A percentile compares a stretch with the other conserved stretches of the same genome.
phyloP scores from a whole-genome alignment of 1,140 invertebrate species.

The Caenorhabditis brenneri region DNA sequence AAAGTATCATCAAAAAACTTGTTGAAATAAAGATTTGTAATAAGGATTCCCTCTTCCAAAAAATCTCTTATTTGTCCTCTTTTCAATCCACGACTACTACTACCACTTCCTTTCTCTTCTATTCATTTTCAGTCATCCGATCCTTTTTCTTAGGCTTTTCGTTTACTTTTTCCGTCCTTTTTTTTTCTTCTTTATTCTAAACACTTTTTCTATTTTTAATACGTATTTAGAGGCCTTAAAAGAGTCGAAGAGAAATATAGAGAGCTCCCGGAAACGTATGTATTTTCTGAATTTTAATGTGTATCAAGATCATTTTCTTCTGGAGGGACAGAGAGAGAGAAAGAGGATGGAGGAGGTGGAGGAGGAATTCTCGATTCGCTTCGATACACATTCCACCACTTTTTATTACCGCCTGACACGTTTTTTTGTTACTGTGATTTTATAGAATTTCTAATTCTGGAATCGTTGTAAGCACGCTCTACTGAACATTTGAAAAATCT shows the following conservation, averaged over 20 bases:
- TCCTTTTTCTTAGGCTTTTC: slow-evolving; percentile 1
- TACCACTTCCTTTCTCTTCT: not conserved
- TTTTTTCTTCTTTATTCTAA: not conserved
- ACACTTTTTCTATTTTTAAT: slow-evolving; percentile 12
- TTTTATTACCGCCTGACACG: not conserved
- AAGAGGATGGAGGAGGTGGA: not conserved
- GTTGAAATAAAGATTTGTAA: not conserved
- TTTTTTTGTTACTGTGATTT: not conserved
- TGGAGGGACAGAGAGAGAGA: not conserved
- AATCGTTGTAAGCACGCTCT: no score
- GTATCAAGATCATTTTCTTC: slow-evolving; percentile 34
- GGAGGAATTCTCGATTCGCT: slow-evolving; percentile 28
- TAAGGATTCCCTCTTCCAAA: not conserved
- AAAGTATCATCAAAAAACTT: no score
- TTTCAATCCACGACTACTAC: not conserved
- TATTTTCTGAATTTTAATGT: slow-evolving; percentile 42
- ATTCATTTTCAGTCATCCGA: slow-evolving; percentile 38
- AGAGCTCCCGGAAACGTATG: slow-evolving; percentile 33
- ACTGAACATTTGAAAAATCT: no score
- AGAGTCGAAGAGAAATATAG: not conserved
- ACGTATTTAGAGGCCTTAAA: slow-evolving; percentile 1
- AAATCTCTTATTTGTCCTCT: not conserved
- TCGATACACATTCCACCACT: slow-evolving; percentile 1
- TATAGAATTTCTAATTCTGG: not conserved
- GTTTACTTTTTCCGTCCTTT: not conserved